Evolutionary conservation across 1,140 invertebrate genomes (phyloP), one percentile per base, ranked within the genome.

Genomic region (Heliconius eleuchia): DNA sequence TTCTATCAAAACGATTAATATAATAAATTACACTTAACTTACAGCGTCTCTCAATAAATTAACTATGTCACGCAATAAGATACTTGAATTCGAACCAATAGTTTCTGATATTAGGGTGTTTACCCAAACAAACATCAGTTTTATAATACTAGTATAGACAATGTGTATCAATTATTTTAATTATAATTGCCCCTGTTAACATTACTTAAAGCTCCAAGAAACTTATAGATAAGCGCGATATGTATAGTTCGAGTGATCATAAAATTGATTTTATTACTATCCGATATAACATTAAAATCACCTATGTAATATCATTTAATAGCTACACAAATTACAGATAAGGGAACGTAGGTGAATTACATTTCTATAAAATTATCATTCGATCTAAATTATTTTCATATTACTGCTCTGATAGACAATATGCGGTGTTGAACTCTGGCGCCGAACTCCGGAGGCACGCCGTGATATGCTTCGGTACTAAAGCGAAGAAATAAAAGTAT

Each of bases 191-290:
- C 30, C 19, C 71, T 72, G 80, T 78, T 76, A 82, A 82, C 77
- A 79, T 74, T 39, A 73, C 80, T 79, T 80, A 82, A 79, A 76
- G 79, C 76, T 82, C 73, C 78, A 84, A 84, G 82, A 82, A 80
- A 74, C 42, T 39, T 57, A 66, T 46, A 80, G 81, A 82, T 82
- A 84, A 18, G 42, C 77, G 71, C 52, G 79, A 82, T 84, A 81
- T 81, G 74, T 82, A 78, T 77, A 75, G 57, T 76, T 77, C 34
- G 80, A 74, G 76, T 79, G 80, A 46, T 77, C 80, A 80, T 83
- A 77, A 82, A 74, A 77, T 80, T 77, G 77, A 84, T 85, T 83
- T 82, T 82, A 85, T 82, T 82, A 80, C 37, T 74, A 77, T 73
- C 37, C 75, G 83, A 84, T 83, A 76, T 7, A 71, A 75, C 74